Base-by-base conservation (phyloP, 2,113 vertebrate species). In the Elanus axillaris region DNA sequence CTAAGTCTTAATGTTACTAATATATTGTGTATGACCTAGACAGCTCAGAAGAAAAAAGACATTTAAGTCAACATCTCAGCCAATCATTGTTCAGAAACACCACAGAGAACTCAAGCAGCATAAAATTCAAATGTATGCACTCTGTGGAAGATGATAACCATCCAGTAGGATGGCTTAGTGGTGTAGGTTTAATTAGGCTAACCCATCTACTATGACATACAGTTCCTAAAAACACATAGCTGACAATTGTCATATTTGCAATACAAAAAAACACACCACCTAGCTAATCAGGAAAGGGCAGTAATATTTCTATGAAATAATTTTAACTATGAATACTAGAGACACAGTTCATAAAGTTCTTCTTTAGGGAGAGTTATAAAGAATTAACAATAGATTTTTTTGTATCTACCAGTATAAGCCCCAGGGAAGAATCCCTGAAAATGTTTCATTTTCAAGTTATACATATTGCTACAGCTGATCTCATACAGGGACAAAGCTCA, bases 141-240 rank as follows among this genome's bases (percentile, higher is more conserved):
- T 55, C 60, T 79, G 40, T 67, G 38, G 38, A 94, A 90, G 85
- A 80, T 45, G 38, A 19, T n/a, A 94, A 88, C 50, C 72, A 76
- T 59, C 31, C 31, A 89, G 67, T 50, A 32, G 68, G 52, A 90
- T 58, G 59, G 29, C n/a, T 58, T 73, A 68, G 22, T 21, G 45
- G 63, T 81, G 59, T 64, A 90, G 79, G 78, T 94, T 96, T 80
- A 93, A 94, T 89, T 85, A 92, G 71, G 91, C 75, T 47, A 93
- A 91, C 79, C 34, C 53, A 74, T 63, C 48, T 92, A 60, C 20
- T 83, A 31, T 42, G 72, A 43, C 66, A 87, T 12, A 47, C 5
- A 83, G 71, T 34, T 84, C 76, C 45, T 50, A 93, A 50, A 64
- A 69, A 22, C 47, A 71, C 16, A 29, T 18, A 86, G 53, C 40